A percentile compares a stretch with the other conserved stretches of the same genome.
These are phyloP conservation scores for Lasiurus borealis DNA, from an alignment of 2,113 vertebrate genomes.

Conservation along the genomic window DNA sequence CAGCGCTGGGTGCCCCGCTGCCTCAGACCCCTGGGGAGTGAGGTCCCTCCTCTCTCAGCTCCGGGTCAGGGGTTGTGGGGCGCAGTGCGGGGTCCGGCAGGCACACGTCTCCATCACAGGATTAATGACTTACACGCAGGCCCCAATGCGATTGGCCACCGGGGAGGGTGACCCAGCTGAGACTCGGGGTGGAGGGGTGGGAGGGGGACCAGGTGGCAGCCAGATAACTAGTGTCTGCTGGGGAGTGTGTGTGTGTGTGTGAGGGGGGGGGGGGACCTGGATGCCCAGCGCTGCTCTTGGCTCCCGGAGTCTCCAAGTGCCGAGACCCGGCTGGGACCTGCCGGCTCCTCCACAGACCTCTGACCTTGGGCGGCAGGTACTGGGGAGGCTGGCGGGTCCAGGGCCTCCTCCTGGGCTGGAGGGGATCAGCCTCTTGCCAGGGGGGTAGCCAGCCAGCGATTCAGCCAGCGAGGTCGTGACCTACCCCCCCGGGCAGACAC, in stretches of 20 bases:
- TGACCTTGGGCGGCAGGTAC: neutral
- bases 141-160: constrained; percentile 32
- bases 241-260: no score
- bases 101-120: constrained; percentile 71
- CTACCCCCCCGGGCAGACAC: neutral
- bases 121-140: constrained; percentile 77
- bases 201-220: neutral
- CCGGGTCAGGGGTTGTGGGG: constrained; percentile 58
- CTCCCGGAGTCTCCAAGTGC: neutral
- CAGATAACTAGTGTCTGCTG: neutral
- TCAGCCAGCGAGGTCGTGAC: no score
- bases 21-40: neutral
- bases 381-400: neutral
- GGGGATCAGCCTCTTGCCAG: neutral
- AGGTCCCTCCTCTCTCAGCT: neutral
- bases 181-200: neutral
- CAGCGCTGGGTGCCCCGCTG: neutral
- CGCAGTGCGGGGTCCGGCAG: constrained; percentile 68
- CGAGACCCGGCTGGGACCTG: no score
- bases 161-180: constrained; percentile 36
- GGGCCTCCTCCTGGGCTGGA: neutral
- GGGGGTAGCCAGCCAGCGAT: fast-evolving
- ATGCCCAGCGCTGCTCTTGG: neutral
- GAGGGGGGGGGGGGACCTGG: neutral
- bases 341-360: neutral